Base-by-base conservation (phyloP, 2,797 vertebrate genomes). In the Notamacropus eugenii region DNA sequence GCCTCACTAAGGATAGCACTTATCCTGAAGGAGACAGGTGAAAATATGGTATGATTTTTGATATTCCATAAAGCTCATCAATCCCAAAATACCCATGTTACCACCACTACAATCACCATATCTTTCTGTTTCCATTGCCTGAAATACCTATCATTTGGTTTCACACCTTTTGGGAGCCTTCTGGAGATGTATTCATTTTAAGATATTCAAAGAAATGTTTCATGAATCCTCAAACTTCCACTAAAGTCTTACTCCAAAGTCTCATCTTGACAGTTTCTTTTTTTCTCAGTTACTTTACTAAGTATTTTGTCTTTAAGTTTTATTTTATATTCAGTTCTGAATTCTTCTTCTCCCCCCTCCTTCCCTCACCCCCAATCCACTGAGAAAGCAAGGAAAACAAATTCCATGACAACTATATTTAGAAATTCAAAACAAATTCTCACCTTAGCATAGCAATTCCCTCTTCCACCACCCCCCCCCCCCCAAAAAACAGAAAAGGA, bases 381-480 rank as follows among this genome's bases (percentile, higher is more conserved):
- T 74, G n/a, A 40, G 62, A 82, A 82, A 24, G 19, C n/a, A 46
- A 82, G 67, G 40, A 74, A 74, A 82, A 74, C 8, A 22, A 82
- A 82, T 52, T 52, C 40, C n/a, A 40, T 82, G 46, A 82, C 19
- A 40, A 82, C 40, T 82, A 46, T 46, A 5, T 10, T 46, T 40
- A 82, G 8, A n/a, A 2, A 82, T 82, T 19, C 67, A 46, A 82
- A 74, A 82, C 2, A 82, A 82, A 82, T 82, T 46, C n/a, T 9
- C 67, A 82, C 22, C 24, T 82, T 82, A 82, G 19, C 22, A 67
- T 40, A 74, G 5, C 16, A 74, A 55, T 3, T 16, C 55, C 16
- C 34, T 0, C 3, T 10, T 4, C 5, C 9, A 1, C 8, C 13
- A 10, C 12, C 59, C 0, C 9, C 27, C 8, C 13, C 28, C 31